Base-by-base conservation (phyloP, 2,797 vertebrate genomes). In the Otolemur crassicaudatus region DNA sequence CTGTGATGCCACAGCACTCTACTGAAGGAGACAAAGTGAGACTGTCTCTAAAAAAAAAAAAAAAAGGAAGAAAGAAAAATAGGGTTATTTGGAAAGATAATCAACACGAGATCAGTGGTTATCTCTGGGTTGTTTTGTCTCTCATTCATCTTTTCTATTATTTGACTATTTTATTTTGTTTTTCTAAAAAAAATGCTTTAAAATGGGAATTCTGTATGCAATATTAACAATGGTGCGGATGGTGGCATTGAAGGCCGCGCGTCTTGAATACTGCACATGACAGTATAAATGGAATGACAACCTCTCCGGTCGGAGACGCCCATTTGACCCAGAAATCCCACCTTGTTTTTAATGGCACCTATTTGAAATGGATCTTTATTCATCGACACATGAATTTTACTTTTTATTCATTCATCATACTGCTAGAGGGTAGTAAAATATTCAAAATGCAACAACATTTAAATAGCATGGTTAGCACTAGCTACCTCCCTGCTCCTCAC, bases 361-460 rank as follows among this genome's bases (percentile, higher is more conserved):
- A 34, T 87, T 93, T 94, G 56, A 94, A 87, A 86, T 72, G 19
- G 37, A 31, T 69, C 31, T 75, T 87, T 94, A 94, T 87, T 92
- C 29, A 60, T 14, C 2, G 5, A 92, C 22, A 92, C 22, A 34
- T 72, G 60, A 76, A 60, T 77, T 94, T 93, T 82, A 46, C 63
- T 91, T 85, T 93, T 82, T 7, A 23, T 31, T 80, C 34, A 27
- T 88, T 83, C 80, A 46, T 9, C 75, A 58, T 58, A 61, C 72
- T 37, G 49, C 46, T 70, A 11, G 40, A 85, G 3, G 61, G 3
- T 43, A 69, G 67, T 82, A 86, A 92, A 85, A 20, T 56, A 56
- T 67, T 37, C 16, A 60, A 87, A 73, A 77, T 86, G 63, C 1
- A 20, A 43, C 25, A 58, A 58, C 7, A 63, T 75, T 86, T 77